Base-by-base conservation (phyloP, 1,140 invertebrate species). In the Portunus trituberculatus region DNA sequence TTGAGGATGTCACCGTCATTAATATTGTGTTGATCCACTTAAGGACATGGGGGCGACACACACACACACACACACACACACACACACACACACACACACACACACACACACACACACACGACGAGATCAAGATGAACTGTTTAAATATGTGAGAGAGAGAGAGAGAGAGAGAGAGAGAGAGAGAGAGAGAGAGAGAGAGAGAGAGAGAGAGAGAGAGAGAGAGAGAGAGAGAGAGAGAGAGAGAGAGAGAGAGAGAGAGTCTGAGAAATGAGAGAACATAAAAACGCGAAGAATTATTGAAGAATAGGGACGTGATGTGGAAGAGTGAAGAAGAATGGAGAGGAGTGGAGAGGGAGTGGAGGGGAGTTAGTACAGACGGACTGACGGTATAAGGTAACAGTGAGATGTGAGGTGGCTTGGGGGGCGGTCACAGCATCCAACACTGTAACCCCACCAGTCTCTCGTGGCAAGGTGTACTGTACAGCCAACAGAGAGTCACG, bases 51-150 rank as follows among this genome's bases (percentile, higher is more conserved):
- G 67, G 25, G 67, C 20, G 67, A n/a, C 67, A 76, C 67, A 76
- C 67, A 76, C 67, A 76, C 67, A 76, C 67, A 76, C 67, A 76
- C 67, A 76, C 67, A 76, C 67, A 76, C 67, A 76, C 67, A 76
- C 67, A 76, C 67, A n/a, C 25, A 76, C 52, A 59, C 52, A 59
- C 52, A 59, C 52, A 59, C 52, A 59, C 52, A 59, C 52, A 59
- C 52, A 59, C 52, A 59, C 52, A 59, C 52, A 59, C 52, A 59
- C 52, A 59, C 52, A 59, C 52, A 59, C 52, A 59, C 52, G 6
- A 59, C 52, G 52, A 76, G 20, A 20, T 76, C n/a, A 76, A 76
- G 39, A 76, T 76, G 20, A n/a, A n/a, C n/a, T n/a, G 20, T 76
- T 25, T 20, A 76, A 76, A n/a, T n/a, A 32, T 3, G 28, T 7